phyloP scores from a whole-genome alignment of 2,888 invertebrate genomes.

The Noctuana brunneofusca region DNA sequence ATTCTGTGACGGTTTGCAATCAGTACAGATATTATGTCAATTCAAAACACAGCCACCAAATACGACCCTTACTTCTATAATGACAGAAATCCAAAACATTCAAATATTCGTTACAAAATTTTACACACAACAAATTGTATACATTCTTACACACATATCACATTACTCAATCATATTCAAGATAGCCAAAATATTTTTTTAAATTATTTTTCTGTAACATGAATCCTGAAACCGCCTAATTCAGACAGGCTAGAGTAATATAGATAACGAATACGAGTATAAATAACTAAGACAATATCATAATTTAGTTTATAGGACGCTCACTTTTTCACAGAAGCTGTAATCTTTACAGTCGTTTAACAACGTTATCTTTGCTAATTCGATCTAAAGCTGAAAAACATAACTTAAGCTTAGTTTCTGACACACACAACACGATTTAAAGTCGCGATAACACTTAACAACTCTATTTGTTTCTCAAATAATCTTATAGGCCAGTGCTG shows the following conservation, averaged over 20 bases:
- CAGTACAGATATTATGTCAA: too few species aligned
- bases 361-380: slow-evolving; percentile 2
- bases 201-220: too few species aligned
- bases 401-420: slow-evolving; percentile 1
- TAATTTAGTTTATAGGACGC: slow-evolving; percentile 3
- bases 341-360: slow-evolving; percentile 24
- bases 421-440: slow-evolving; percentile 3
- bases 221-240: too few species aligned
- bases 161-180: too few species aligned
- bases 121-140: too few species aligned
- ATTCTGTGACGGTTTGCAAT: too few species aligned
- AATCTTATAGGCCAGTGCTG: not conserved
- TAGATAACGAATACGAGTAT: not conserved
- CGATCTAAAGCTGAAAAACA: slow-evolving; percentile 18
- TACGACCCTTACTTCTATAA: too few species aligned
- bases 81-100: too few species aligned
- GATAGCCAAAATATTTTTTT: too few species aligned
- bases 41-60: too few species aligned
- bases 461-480: not conserved
- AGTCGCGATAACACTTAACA: slow-evolving; percentile 7
- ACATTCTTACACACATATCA: too few species aligned
- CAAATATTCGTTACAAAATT: too few species aligned
- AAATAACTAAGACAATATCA: not conserved
- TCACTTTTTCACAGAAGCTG: slow-evolving; percentile 8
- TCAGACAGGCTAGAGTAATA: not conserved